Percentiles rank a stretch among this genome's conserved stretches.
phyloP scores from a whole-genome alignment of 2,888 invertebrate species.

The Zele albiditarsus region DNA sequence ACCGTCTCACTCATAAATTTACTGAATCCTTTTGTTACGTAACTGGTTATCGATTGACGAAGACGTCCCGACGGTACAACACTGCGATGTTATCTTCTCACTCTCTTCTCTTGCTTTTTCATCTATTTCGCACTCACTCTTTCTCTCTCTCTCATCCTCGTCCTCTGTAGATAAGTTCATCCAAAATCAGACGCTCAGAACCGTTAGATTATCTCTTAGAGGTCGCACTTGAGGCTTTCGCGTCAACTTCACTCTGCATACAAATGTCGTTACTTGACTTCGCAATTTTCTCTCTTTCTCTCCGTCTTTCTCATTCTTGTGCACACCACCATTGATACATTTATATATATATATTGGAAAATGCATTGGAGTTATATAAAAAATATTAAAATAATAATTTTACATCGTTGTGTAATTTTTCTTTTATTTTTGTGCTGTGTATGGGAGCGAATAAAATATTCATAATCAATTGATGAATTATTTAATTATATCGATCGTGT shows the following conservation, averaged over 20 bases:
- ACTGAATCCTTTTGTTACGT: constrained; percentile 38
- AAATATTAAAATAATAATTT: constrained; percentile 3
- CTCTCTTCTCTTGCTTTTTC: background rate
- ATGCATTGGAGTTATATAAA: background rate
- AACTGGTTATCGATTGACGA: constrained; percentile 40
- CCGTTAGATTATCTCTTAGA: constrained; percentile 1
- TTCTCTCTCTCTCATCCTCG: background rate
- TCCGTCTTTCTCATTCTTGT: too few relatives aligned
- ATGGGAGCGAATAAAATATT: background rate
- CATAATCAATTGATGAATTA: background rate
- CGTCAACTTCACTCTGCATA: background rate
- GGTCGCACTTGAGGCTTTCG: constrained; percentile 1
- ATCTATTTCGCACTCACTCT: background rate
- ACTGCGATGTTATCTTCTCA: background rate
- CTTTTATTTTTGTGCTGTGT: background rate
- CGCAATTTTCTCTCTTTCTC: background rate
- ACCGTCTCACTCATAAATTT: background rate
- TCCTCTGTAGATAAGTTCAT: constrained; percentile 29
- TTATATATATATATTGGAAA: background rate
- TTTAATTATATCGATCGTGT: background rate
- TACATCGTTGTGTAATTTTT: background rate
- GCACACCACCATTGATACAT: constrained; percentile 1
- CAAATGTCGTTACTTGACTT: background rate
- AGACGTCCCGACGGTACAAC: constrained; percentile 16
- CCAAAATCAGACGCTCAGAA: constrained; percentile 29